Base-by-base conservation (phyloP, 2,888 invertebrate species). In the Oscheius sp. region DNA sequence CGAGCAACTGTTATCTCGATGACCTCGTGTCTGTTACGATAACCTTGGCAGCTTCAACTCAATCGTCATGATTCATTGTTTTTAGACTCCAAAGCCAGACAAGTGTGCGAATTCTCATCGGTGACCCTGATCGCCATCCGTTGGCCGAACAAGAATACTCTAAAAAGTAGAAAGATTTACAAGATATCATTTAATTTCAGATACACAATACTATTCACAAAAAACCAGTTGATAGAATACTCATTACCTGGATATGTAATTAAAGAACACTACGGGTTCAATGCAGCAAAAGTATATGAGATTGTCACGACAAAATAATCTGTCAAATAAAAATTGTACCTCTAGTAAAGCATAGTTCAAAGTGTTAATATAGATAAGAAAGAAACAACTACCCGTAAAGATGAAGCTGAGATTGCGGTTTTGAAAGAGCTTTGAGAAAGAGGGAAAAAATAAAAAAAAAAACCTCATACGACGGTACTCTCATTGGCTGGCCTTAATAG, bases 41-140 rank as follows among this genome's bases (percentile, higher is more conserved):
- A 32, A 30, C 54, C 54, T 54, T 54, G 54, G 36, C 33, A 33
- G 33, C 32, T 33, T 54, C 54, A 26, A 50, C 50, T 26, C 47
- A 47, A 47, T 47, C 47, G 20, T 22, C 6, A n/a, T 20, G 54
- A 54, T 54, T 30, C 32, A 54, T 33, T 32, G 32, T 22, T 28
- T 41, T 17, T 24, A 47, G 14, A 14, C 14, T 17, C 3, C 12
- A 12, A 20, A 47, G 24, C 22, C 22, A 47, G 3, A 47, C 17
- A 47, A 24, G 12, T 3, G 67, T 63, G 5, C 49, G 69, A 9
- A 67, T 73, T 49, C 65, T 80, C 22, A 76, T 78, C 9, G 80
- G 80, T 1, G 77, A 78, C 57, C 80, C 80, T 3, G 76, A 78
- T 49, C 54, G 80, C 14, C 80, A 80, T 69, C 76, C 80, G 2